phyloP scores from a whole-genome alignment of 2,113 vertebrate genomes.

The Macquaria australasica region DNA sequence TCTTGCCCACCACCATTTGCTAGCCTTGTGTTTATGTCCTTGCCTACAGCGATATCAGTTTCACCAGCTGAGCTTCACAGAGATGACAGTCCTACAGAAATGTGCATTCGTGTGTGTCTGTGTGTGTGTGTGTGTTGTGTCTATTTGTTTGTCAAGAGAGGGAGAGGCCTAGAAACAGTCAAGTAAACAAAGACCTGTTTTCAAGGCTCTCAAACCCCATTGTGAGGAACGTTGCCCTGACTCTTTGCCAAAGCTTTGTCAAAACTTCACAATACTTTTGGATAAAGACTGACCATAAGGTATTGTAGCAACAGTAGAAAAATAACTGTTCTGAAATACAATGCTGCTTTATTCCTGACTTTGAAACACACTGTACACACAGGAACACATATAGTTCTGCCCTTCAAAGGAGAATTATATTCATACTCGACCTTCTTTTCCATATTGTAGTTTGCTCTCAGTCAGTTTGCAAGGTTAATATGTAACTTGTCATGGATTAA shows the following conservation, averaged over 20 bases:
- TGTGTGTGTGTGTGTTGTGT: conserved; percentile 15
- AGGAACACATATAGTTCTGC: not conserved
- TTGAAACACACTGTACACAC: not conserved
- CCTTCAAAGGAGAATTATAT: not conserved
- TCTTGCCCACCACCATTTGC: conserved; percentile 27
- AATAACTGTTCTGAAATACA: conserved; percentile 19
- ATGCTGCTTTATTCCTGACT: not conserved
- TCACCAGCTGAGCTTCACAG: conserved; percentile 54
- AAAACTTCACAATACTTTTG: conserved; percentile 40
- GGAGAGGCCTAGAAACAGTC: conserved; percentile 28
- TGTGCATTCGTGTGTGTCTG: conserved; percentile 15
- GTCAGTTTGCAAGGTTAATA: not conserved
- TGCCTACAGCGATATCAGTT: conserved; percentile 52
- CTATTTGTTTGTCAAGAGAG: conserved; percentile 9
- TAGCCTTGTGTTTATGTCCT: conserved; percentile 57
- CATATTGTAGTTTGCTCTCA: not conserved
- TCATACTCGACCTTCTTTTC: not conserved
- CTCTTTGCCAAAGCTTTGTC: conserved; percentile 44
- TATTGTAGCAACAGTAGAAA: conserved; percentile 9
- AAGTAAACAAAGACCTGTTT: conserved; percentile 65
- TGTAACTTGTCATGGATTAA: not conserved
- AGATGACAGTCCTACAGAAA: conserved; percentile 44
- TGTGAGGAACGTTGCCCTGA: conserved; percentile 50
- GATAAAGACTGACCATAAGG: conserved; percentile 53
- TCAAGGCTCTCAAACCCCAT: conserved; percentile 57